Conservation (phyloP, 2,113 vertebrate species). For the Fulica atra region DNA sequence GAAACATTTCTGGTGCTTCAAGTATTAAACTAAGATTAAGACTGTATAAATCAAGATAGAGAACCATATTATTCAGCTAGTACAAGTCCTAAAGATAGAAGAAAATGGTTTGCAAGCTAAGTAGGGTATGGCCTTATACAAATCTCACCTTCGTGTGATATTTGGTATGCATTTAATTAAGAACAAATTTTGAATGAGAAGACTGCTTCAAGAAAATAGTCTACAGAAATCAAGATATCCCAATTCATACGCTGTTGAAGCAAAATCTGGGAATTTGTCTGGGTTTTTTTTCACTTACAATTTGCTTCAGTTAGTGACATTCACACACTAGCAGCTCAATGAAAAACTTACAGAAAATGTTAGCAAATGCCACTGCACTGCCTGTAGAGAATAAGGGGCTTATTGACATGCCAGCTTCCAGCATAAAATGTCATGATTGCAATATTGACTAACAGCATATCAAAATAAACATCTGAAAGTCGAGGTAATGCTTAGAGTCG, state of each 20-base stretch:
- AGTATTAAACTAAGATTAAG: not conserved
- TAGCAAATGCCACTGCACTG: constrained; percentile 53
- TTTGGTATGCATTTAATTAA: not conserved
- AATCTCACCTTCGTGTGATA: not conserved
- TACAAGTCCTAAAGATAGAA: not conserved
- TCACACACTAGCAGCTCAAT: constrained; percentile 13
- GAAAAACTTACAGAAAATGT: constrained; percentile 16
- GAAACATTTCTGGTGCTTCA: not conserved
- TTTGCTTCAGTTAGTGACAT: constrained; percentile 35
- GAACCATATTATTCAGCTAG: not conserved
- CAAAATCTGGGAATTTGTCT: not conserved
- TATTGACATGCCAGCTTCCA: constrained; percentile 49
- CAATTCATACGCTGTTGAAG: not conserved
- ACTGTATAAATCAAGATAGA: not conserved
- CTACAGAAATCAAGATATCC: not conserved
- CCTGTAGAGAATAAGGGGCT: constrained; percentile 47
- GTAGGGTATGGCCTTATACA: not conserved
- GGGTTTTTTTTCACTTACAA: not conserved
- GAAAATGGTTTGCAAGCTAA: not conserved
- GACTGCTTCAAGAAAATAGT: not conserved
- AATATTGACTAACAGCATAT: constrained; percentile 57
- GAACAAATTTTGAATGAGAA: not conserved
- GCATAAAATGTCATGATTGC: constrained; percentile 61
- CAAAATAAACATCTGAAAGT: constrained; percentile 56
- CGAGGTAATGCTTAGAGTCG: not conserved